Evolutionary conservation across 2,888 invertebrate species (phyloP), one percentile per base, ranked within the genome.

Genomic region (Drosophila robusta): DNA sequence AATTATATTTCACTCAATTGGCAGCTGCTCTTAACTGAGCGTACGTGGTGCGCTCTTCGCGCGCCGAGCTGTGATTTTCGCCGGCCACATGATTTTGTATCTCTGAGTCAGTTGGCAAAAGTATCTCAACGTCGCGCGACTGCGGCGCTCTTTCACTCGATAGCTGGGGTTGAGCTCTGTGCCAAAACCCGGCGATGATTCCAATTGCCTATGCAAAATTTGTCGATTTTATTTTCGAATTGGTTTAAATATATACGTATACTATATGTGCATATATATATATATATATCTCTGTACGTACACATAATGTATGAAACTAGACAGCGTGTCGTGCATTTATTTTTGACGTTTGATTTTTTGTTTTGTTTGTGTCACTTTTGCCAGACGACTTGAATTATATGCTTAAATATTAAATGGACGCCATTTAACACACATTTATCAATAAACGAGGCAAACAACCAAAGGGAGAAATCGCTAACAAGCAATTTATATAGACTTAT

Each of bases 291-390:
- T 18, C 7, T 7, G n/a, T 39, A 11, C 42, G 16, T 39, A 11
- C n/a, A 0, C n/a, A 22, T 34, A 55, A 41, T 49, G 42, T n/a
- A 60, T 34, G 26, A 45, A 67, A 58, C 78, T 63, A 75, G 75
- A 75, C 75, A 74, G 75, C 75, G 74, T 58, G 75, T 75, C 75
- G 75, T 78, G 54, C 24, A 73, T 39, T 54, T 22, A 39, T 49
- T 44, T 51, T 29, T 39, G 34, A 34, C 34, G 34, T 44, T 47
- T 44, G 41, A 45, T 46, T 18, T 51, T 18, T 9, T 38, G 16
- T 32, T 62, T 32, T 63, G 26, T 26, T 9, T 18, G 16, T 72
- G 67, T 60, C 55, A 71, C 46, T 41, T 74, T 62, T 63, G 70
- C 58, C 55, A 75, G 70, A 75, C 70, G 49, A 11, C 62, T 70